Conservation (phyloP, 2,113 vertebrate species). For the Chitala chitala region DNA sequence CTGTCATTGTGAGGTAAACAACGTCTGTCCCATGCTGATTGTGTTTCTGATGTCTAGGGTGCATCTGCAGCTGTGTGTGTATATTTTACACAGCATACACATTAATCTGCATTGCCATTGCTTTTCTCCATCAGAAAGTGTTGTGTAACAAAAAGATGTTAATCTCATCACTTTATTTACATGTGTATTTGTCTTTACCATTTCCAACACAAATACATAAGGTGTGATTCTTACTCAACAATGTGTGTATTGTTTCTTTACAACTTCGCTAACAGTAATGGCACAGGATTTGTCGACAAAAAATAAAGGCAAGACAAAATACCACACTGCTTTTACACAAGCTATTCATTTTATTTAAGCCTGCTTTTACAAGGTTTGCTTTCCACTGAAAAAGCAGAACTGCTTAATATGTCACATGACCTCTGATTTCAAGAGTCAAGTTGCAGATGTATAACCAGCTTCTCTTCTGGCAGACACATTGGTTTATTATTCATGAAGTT, state of each 20-base stretch:
- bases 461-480: neutral
- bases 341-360: neutral
- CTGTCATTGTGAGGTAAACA: too few relatives aligned
- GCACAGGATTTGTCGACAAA: neutral
- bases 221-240: neutral
- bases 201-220: too few relatives aligned
- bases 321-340: neutral
- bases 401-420: neutral
- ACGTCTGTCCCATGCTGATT: too few relatives aligned
- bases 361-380: neutral
- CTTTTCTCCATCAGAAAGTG: too few relatives aligned
- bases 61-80: neutral
- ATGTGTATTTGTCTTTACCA: too few relatives aligned
- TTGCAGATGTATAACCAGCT: neutral
- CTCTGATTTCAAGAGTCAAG: neutral
- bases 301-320: neutral
- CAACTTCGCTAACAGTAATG: neutral
- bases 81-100: neutral
- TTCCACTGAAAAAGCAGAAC: slow-evolving; percentile 11
- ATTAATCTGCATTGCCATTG: too few relatives aligned
- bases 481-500: neutral
- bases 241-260: neutral
- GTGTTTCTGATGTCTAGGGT: too few relatives aligned
- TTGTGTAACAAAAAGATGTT: too few relatives aligned
- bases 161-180: too few relatives aligned